Base-by-base conservation (phyloP, 2,797 vertebrate genomes). In the Myotis planiceps region DNA sequence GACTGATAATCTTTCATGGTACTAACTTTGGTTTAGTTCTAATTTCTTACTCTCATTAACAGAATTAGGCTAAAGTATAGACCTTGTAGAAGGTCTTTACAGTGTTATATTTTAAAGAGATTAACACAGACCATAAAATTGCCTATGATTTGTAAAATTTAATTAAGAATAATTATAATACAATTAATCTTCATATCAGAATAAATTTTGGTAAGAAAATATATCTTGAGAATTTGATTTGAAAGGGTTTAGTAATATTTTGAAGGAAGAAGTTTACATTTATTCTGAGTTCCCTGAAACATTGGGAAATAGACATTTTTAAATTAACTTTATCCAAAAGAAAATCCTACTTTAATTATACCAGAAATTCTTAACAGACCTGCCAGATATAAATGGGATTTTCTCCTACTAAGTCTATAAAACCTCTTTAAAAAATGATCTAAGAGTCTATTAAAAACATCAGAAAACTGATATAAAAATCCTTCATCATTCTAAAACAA, bases 261-360 rank as follows among this genome's bases (percentile, higher is more conserved):
- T 91, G 42, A 86, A 93, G 58, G 51, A 90, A 91, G 58, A 93
- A 92, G 81, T 94, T 93, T 85, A 88, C 49, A 82, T 95, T 94
- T 97, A 92, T 94, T 82, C 68, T 85, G 68, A 93, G 51, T 88
- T 96, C 42, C n/a, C n/a, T 83, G 53, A 97, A 97, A 79, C 79
- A 87, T 8, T 88, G 68, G 42, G 53, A 95, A 96, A 97, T 75
- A 93, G 94, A 96, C 92, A 93, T 84, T 96, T 97, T 97, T 76
- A 95, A 97, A 97, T 97, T 96, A 96, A 97, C 58, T 96, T 97
- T 92, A 90, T 93, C 63, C 89, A 93, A 92, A 94, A 93, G 96
- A 96, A 97, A 97, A 94, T 97, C 92, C 83, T 82, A 94, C 78
- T 97, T 96, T 96, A 98, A 97, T 97, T 97, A 97, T 86, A 94